Evolutionary conservation across 2,797 vertebrate genomes (phyloP).

Genomic region (Manis pentadactyla): DNA sequence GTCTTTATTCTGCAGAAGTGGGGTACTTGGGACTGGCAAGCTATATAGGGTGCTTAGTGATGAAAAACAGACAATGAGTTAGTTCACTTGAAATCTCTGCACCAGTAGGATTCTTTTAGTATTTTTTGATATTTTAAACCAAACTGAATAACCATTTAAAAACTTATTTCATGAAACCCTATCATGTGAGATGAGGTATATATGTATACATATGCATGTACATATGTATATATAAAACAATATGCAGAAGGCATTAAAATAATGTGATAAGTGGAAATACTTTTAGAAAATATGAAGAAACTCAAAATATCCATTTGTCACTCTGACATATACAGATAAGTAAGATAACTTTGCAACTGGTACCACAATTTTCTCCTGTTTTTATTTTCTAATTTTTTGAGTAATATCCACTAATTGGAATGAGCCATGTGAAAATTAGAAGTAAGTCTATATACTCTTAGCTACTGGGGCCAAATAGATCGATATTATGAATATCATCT

Average conservation of each 20-base stretch:
- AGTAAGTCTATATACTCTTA: not conserved
- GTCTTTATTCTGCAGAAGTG: not conserved
- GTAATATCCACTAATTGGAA: not conserved
- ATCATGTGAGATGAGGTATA: no score
- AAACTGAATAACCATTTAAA: not conserved
- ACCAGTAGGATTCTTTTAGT: not conserved
- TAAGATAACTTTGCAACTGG: not conserved
- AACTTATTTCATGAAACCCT: not conserved
- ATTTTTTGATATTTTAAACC: not conserved
- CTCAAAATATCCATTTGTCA: not conserved
- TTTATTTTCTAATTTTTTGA: not conserved
- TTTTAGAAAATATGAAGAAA: not conserved
- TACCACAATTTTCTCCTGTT: not conserved
- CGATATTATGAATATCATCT: not conserved
- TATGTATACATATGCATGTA: not conserved
- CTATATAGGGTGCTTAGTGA: not conserved
- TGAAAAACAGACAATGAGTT: not conserved
- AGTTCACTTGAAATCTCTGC: not conserved
- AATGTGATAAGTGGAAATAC: not conserved
- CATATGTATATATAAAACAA: not conserved
- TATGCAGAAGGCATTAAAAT: not conserved
- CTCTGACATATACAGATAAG: not conserved
- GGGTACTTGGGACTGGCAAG: not conserved
- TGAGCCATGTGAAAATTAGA: not conserved
- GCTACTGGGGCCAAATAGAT: not conserved